Base-by-base conservation (phyloP, 2,113 vertebrate genomes). In the Pachyramphus minor region DNA sequence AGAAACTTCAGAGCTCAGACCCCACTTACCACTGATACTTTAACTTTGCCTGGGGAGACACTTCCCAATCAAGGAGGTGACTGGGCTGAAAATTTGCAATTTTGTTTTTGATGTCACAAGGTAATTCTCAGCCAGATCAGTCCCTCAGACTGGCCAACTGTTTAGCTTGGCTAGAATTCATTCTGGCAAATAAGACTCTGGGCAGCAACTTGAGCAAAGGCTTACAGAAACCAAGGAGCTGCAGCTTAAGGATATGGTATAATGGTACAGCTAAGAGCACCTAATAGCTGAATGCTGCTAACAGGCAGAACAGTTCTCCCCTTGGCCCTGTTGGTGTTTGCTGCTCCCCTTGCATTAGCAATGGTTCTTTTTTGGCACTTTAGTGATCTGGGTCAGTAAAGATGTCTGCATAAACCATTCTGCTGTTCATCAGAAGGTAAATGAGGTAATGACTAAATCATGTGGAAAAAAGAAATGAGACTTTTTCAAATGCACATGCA, bases 161-260 rank as follows among this genome's bases (percentile, higher is more conserved):
- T 87, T 93, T 77, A 47, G 42, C 56, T 82, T 97, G 87, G 69
- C 56, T 39, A 35, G 67, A 74, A 67, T 71, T 89, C 31, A 14
- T 89, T 71, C 64, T 93, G 84, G 47, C 39, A 91, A 49, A 17
- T 55, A 50, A 72, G 30, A 12, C 69, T 74, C 58, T 39, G 75
- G 64, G 64, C 81, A 94, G 33, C 52, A 82, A 25, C 31, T 52
- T 85, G 39, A 82, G 39, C 44, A 93, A 93, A 89, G 47, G 52
- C 33, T 87, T 86, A 59, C 49, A 63, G 44, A 52, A 91, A 55
- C 59, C 18, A 78, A 82, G 56, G 72, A 71, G 14, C 24, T 47
- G 19, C 35, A 52, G 35, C 37, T 87, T 47, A 71, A 79, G 79
- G 16, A 31, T 63, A 39, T 28, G 14, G 35, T 64, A 7, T n/a